Base-by-base conservation (phyloP, 2,888 invertebrate species). In the Trachelus iudaicus region DNA sequence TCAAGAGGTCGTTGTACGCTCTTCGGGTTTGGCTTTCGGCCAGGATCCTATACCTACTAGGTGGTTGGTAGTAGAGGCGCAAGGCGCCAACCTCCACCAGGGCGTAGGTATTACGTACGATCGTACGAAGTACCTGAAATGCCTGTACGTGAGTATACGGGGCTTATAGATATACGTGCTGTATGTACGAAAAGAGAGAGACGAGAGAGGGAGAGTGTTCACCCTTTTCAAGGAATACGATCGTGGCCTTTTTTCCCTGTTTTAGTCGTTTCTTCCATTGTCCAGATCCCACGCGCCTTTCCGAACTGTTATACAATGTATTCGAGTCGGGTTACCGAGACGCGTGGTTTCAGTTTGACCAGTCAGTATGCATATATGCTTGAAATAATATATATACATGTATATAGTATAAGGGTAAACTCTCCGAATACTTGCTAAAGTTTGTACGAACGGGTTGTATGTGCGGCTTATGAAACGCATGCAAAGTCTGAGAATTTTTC, bases 1-100 rank as follows among this genome's bases (percentile, higher is more conserved):
- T 85, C 85, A 85, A 76, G 76, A 81, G 82, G 84, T 83, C 82
- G 81, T 82, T 56, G 56, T 9, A 56, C 56, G 56, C 56, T 56
- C 23, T 56, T 56, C 23, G 56, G 23, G 56, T 56, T 56, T 56
- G 56, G 56, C 56, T 56, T 56, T 56, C 56, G 56, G 56, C 56
- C 56, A 56, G 56, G 56, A 56, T 56, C 6, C 56, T 56, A 23
- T 56, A 23, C 56, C 23, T 6, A 9, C 23, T 56, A 23, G 56
- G 56, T 56, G 56, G 56, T 56, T 56, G 56, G 56, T 56, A 23
- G 56, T 56, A 23, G 56, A 56, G 56, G 56, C 56, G 56, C 56
- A 56, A 23, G 56, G 56, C 56, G 56, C 56, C 56, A 56, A 56
- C 56, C 56, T 56, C 56, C 23, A 56, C 56, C 23, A 56, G 56